These are phyloP conservation scores for Noctua fimbriata DNA, from an alignment of 2,888 invertebrate genomes.

Conservation along the genomic window DNA sequence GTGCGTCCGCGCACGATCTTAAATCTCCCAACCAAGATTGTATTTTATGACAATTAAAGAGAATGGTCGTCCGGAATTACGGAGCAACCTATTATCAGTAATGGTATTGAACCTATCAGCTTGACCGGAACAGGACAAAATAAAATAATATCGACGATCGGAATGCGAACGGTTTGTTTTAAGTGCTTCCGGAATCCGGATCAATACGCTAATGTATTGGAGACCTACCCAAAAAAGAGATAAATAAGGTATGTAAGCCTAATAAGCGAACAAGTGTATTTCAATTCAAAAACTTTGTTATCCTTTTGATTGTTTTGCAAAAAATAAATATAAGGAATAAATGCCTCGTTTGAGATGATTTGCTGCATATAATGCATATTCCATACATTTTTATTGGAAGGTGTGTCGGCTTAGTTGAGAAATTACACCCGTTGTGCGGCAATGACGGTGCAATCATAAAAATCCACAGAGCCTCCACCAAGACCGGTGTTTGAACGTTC, in stretches of 20 bases:
- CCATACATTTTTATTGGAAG: slow-evolving; percentile 58
- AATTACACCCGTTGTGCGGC: slow-evolving; percentile 68
- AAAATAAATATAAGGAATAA: slow-evolving; percentile 22
- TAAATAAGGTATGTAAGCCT: slow-evolving; percentile 5
- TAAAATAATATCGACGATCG: slow-evolving; percentile 40
- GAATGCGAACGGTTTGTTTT: slow-evolving; percentile 41
- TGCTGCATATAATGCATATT: slow-evolving; percentile 42
- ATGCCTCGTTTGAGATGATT: slow-evolving; percentile 55
- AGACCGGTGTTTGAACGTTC: slow-evolving; percentile 65
- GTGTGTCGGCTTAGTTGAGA: slow-evolving; percentile 68
- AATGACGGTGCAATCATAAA: slow-evolving; percentile 70
- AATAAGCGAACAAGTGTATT: slow-evolving; percentile 18
- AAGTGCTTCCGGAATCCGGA: slow-evolving; percentile 62
- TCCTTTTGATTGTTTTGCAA: slow-evolving; percentile 16
- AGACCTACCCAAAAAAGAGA: slow-evolving; percentile 30
- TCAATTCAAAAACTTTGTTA: slow-evolving; percentile 18
- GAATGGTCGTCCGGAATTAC: slow-evolving; percentile 65
- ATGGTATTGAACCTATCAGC: slow-evolving; percentile 60
- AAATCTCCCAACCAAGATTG: slow-evolving; percentile 72
- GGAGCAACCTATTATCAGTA: slow-evolving; percentile 56
- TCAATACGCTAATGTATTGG: slow-evolving; percentile 19
- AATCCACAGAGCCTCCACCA: slow-evolving; percentile 59
- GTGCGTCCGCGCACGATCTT: slow-evolving; percentile 71
- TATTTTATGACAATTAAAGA: slow-evolving; percentile 77
- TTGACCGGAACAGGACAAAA: slow-evolving; percentile 59